phyloP scores from a whole-genome alignment of 2,113 vertebrate genomes.

The Indicator indicator region DNA sequence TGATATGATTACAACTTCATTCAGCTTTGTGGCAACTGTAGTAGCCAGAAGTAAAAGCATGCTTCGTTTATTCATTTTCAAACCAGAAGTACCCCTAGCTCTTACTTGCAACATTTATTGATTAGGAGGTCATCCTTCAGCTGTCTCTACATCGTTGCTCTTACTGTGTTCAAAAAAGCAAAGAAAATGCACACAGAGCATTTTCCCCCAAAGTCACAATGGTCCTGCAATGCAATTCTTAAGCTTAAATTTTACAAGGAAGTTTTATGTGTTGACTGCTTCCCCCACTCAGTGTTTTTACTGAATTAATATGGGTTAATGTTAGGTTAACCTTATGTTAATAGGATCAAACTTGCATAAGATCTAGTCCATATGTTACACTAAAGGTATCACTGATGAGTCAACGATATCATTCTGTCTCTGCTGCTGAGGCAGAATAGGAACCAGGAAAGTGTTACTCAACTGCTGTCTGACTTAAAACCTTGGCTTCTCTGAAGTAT shows the following conservation, averaged over 20 bases:
- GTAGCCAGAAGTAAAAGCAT: not conserved
- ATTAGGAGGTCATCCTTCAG: not conserved
- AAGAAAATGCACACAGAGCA: not conserved
- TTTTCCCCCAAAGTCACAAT: not conserved
- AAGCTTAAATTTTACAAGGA: not conserved
- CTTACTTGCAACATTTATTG: not conserved
- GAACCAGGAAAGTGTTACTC: not conserved
- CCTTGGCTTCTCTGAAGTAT: not conserved
- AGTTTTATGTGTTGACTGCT: not conserved
- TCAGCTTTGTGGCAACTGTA: not conserved
- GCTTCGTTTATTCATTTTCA: not conserved
- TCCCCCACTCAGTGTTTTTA: accelerated
- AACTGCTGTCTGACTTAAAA: not conserved
- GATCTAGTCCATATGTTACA: not conserved
- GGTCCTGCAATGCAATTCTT: not conserved
- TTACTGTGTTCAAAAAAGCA: not conserved
- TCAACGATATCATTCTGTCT: not conserved
- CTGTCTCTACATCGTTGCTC: not conserved
- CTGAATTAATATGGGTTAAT: not conserved
- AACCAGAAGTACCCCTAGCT: not conserved
- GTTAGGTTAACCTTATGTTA: not conserved
- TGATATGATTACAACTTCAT: accelerated
- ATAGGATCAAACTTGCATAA: not conserved
- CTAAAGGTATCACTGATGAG: not conserved
- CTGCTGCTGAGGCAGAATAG: not conserved